Percentiles rank a stretch among this genome's conserved stretches.
phyloP scores from a whole-genome alignment of 2,113 vertebrate genomes.

The Psilopogon haemacephalus region DNA sequence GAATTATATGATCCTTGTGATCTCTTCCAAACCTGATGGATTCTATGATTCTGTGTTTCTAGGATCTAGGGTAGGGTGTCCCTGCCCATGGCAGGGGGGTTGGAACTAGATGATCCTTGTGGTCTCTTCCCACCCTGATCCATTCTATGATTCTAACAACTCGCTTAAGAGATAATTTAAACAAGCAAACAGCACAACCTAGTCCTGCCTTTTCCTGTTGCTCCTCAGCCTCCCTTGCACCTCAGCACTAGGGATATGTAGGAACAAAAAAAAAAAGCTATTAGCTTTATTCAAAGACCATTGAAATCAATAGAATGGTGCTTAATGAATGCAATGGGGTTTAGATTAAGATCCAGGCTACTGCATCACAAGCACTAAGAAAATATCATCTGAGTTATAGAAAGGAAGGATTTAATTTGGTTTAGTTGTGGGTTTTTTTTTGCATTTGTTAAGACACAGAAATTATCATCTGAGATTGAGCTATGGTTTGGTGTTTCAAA shows the following conservation, averaged over 20 bases:
- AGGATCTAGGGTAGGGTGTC: too few species aligned
- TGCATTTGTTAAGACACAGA: conserved; percentile 16
- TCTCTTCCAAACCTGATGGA: too few species aligned
- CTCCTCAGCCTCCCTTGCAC: not conserved
- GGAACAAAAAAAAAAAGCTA: conserved; percentile 36
- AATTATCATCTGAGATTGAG: not conserved
- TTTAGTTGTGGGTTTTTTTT: too few species aligned
- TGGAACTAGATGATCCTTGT: too few species aligned
- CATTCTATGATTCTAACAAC: too few species aligned
- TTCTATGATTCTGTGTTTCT: too few species aligned
- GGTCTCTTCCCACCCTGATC: too few species aligned
- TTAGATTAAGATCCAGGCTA: conserved; percentile 34
- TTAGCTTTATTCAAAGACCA: conserved; percentile 34
- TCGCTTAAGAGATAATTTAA: not conserved
- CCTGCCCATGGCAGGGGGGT: too few species aligned
- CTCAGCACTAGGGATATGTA: not conserved
- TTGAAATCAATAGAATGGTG: conserved; percentile 38
- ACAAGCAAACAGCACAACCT: not conserved
- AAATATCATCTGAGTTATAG: conserved; percentile 29
- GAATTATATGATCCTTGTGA: too few species aligned
- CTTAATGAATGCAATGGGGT: conserved; percentile 31
- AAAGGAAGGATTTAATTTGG: conserved; percentile 34
- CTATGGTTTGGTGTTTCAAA: not conserved
- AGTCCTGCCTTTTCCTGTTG: not conserved
- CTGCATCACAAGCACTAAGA: conserved; percentile 29